Evolutionary conservation across 2,888 invertebrate genomes (phyloP).

Genomic region (Andrena fulva): DNA sequence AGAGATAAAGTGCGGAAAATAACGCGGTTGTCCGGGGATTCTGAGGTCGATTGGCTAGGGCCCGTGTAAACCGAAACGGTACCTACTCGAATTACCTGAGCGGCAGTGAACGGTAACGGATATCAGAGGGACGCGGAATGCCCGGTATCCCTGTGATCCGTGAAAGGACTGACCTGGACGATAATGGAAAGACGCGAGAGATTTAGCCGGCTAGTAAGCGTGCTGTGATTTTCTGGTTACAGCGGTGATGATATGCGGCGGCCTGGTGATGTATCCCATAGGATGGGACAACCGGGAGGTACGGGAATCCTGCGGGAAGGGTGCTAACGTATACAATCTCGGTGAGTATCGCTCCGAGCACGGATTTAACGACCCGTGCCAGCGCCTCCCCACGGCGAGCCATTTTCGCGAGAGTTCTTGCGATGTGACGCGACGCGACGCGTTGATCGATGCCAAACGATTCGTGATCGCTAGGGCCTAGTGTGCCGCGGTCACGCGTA

Average conservation of each 20-base stretch:
- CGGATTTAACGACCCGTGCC: constrained; percentile 3
- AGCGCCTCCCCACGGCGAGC: not conserved
- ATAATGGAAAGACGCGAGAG: not conserved
- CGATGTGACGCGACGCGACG: not conserved
- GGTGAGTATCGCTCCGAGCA: constrained; percentile 84
- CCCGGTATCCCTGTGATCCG: constrained; percentile 22
- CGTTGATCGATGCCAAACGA: not conserved
- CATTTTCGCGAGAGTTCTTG: not conserved
- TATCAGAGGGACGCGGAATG: constrained; percentile 4
- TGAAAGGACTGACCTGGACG: constrained; percentile 9
- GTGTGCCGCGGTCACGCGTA: too few species aligned
- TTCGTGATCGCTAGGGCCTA: not conserved
- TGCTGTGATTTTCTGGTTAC: constrained; percentile 76
- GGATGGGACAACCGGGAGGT: constrained; percentile 89
- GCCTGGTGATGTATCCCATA: constrained; percentile 87
- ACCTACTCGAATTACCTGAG: constrained; percentile 10
- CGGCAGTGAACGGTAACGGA: not conserved
- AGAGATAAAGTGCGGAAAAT: constrained; percentile 1
- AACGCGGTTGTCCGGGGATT: constrained; percentile 10
- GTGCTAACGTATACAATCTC: constrained; percentile 87
- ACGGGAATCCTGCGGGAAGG: constrained; percentile 87
- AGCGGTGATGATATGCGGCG: constrained; percentile 87
- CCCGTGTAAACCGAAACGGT: constrained; percentile 14
- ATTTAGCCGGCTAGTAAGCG: constrained; percentile 19
- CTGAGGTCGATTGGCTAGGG: not conserved